phyloP scores from a whole-genome alignment of 1,140 invertebrate species.

The Meteorus sp. region DNA sequence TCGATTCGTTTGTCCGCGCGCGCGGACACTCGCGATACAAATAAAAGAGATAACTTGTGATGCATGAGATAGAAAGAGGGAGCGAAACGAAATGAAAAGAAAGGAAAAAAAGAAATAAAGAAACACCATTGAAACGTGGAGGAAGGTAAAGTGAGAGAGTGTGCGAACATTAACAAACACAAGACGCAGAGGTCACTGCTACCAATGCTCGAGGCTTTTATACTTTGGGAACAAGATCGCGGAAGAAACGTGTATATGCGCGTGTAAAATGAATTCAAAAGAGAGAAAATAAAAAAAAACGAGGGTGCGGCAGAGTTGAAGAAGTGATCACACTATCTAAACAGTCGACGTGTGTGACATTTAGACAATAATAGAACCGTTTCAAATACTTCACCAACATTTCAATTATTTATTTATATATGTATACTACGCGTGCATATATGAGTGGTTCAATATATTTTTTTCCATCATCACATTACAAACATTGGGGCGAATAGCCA shows the following conservation, averaged over 20 bases:
- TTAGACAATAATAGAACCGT: slow-evolving; percentile 7
- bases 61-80: too few species aligned
- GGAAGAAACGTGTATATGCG: slow-evolving; percentile 2
- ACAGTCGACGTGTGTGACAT: slow-evolving; percentile 4
- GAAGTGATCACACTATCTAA: not conserved
- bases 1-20: slow-evolving; percentile 23
- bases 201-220: slow-evolving; percentile 6
- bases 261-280: not conserved
- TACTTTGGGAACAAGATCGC: slow-evolving; percentile 8
- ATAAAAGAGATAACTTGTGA: too few species aligned
- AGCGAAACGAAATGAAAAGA: not conserved
- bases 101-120: not conserved
- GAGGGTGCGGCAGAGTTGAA: too few species aligned
- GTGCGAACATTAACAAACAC: not conserved
- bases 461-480: too few species aligned
- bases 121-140: not conserved
- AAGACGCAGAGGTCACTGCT: not conserved
- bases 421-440: too few species aligned
- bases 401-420: not conserved
- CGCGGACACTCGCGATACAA: not conserved
- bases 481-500: too few species aligned
- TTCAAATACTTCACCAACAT: not conserved
- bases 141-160: not conserved
- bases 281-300: not conserved
- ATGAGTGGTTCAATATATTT: too few species aligned